phyloP scores from a whole-genome alignment of 2,888 invertebrate genomes.

The Athalia rosae region DNA sequence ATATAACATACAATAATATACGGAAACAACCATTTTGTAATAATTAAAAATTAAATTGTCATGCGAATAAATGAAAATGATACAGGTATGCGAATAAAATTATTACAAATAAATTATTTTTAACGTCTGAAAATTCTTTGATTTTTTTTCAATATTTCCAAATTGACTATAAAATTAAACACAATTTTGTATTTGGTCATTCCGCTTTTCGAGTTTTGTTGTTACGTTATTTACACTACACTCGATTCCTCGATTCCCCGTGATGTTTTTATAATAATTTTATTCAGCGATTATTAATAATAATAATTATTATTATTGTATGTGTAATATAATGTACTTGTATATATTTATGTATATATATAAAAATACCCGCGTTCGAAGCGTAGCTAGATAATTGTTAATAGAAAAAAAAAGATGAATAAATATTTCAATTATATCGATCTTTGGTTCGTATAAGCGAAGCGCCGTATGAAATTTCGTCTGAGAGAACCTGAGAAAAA shows the following conservation, averaged over 20 bases:
- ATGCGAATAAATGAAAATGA: slow-evolving; percentile 2
- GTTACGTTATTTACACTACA: neutral
- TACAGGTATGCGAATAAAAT: slow-evolving; percentile 31
- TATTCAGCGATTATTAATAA: slow-evolving; percentile 30
- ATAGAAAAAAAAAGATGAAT: neutral
- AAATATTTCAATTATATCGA: no score
- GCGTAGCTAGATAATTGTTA: neutral
- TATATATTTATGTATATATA: neutral
- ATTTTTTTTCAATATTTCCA: neutral
- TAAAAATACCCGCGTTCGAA: neutral
- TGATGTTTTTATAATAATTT: slow-evolving; percentile 30
- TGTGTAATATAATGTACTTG: neutral
- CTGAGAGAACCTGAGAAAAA: no score
- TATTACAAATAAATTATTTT: slow-evolving; percentile 32
- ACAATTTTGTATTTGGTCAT: neutral
- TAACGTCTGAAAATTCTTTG: neutral
- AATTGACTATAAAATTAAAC: no score
- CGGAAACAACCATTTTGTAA: neutral
- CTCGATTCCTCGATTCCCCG: slow-evolving; percentile 1
- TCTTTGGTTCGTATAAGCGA: no score
- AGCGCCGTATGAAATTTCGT: no score
- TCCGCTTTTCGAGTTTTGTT: neutral
- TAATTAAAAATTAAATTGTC: neutral
- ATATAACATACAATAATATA: neutral
- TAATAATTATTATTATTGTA: slow-evolving; percentile 23